Percentiles rank a stretch among this genome's conserved stretches.
These are phyloP conservation scores for Tyto alba DNA, from an alignment of 2,113 vertebrate genomes.

Conservation along the genomic window DNA sequence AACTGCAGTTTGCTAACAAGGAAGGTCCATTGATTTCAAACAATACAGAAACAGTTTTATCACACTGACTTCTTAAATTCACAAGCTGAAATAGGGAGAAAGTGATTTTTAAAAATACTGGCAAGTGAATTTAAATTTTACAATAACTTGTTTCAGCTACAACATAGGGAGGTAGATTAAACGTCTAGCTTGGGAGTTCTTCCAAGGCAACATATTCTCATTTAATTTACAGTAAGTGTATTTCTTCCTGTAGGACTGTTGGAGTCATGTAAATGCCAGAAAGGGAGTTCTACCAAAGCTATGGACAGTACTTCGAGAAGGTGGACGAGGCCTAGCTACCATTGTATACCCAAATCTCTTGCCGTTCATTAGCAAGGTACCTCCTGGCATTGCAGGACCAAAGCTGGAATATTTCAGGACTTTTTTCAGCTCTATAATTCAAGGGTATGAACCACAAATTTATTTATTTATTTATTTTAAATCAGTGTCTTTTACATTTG, in stretches of 20 bases:
- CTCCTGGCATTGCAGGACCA: conserved; percentile 76
- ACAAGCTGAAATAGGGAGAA: neutral
- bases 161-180: neutral
- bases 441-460: conserved; percentile 77
- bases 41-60: neutral
- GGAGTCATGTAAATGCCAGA: conserved; percentile 87
- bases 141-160: neutral
- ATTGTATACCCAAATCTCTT: conserved; percentile 88
- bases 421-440: conserved; percentile 81
- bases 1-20: neutral
- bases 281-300: conserved; percentile 94
- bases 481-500: neutral
- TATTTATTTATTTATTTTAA: neutral
- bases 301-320: conserved; percentile 84
- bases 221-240: neutral
- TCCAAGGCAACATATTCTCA: neutral
- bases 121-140: neutral
- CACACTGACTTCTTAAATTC: neutral
- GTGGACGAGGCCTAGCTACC: conserved; percentile 87
- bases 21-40: neutral
- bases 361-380: conserved; percentile 90
- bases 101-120: neutral
- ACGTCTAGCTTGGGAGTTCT: neutral
- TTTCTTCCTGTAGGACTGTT: conserved; percentile 83
- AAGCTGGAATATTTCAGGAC: conserved; percentile 83